Base-by-base conservation (phyloP, 2,113 vertebrate species). In the Sprattus sprattus region DNA sequence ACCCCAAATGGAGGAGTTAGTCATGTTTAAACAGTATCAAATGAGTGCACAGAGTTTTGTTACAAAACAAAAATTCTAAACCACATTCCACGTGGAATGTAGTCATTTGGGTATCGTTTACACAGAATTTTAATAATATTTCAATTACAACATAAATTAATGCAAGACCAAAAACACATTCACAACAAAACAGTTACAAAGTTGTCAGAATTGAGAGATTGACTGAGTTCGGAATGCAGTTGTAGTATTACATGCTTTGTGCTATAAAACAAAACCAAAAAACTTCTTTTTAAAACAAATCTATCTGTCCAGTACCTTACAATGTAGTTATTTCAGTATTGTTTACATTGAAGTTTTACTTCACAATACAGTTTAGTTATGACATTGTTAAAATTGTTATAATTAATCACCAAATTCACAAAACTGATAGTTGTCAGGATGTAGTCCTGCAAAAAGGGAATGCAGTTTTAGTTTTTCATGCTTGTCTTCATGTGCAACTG, bases 381-480 rank as follows among this genome's bases (percentile, higher is more conserved):
- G 13, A 39, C 22, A 78, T 78, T 78, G 32, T 16, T 78, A 1
- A 78, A 32, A 78, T 75, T 15, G 39, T 39, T 32, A 3, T 75
- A 32, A 13, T 39, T 3, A 28, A 71, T 71, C 64, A 71, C 32
- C 25, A 28, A 32, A 71, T 39, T 78, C 13, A 32, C 71, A 78
- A 39, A 13, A 15, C 13, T 25, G 25, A 71, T 6, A 71, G 32
- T 28, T 71, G 64, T 71, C 28, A 64, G 60, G 22, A 64, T 64
- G 25, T n/a, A 71, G 25, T 11, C 64, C 64, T 71, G 64, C 10
- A 13, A 28, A 75, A 64, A n/a, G 18, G 20, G n/a, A 64, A 64
- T 64, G 71, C 71, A 16, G 71, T 78, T 78, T 39, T 78, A 78
- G 71, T 78, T 32, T 2, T 6, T 78, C 71, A 78, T 78, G 71